These are phyloP conservation scores for Gobio gobio DNA, from an alignment of 2,113 vertebrate genomes.

Conservation along the genomic window DNA sequence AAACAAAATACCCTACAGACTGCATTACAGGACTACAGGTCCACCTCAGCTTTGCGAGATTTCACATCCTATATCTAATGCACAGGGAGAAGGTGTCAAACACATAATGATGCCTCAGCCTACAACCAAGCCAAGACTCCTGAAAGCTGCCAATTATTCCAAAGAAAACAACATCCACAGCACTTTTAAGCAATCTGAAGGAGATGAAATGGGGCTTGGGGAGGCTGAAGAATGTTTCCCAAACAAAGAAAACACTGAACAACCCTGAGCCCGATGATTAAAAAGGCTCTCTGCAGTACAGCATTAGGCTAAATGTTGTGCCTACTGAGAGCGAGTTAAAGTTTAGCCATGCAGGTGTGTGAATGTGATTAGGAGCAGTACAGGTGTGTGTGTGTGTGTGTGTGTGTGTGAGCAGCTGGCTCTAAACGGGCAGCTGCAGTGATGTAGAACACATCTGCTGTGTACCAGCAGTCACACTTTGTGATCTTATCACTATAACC, in stretches of 20 bases:
- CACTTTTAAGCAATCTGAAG: neutral
- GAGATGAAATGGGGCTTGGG: neutral
- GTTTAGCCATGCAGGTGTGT: constrained; percentile 5
- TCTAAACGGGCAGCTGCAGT: constrained; percentile 38
- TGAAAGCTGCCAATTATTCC: constrained; percentile 15
- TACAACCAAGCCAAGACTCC: neutral
- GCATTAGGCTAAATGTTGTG: constrained; percentile 23
- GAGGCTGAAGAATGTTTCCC: neutral
- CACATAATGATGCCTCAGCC: neutral
- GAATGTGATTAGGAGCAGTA: constrained; percentile 16
- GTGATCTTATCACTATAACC: neutral
- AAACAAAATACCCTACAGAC: neutral
- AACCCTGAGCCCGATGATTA: neutral
- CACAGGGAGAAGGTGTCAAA: neutral
- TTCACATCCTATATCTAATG: neutral
- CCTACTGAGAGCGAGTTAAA: neutral
- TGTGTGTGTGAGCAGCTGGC: constrained; percentile 33
- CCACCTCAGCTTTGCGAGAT: too few relatives aligned
- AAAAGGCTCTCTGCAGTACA: neutral
- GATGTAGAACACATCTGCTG: constrained; percentile 46
- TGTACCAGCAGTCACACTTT: constrained; percentile 15
- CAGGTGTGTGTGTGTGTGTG: constrained; percentile 6
- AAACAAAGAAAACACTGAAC: neutral
- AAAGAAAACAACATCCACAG: neutral
- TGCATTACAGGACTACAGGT: neutral